A percentile compares a stretch with the other conserved stretches of the same genome.
These are phyloP conservation scores for Callionymus lyra DNA, from an alignment of 2,113 vertebrate genomes.

Conservation along the genomic window DNA sequence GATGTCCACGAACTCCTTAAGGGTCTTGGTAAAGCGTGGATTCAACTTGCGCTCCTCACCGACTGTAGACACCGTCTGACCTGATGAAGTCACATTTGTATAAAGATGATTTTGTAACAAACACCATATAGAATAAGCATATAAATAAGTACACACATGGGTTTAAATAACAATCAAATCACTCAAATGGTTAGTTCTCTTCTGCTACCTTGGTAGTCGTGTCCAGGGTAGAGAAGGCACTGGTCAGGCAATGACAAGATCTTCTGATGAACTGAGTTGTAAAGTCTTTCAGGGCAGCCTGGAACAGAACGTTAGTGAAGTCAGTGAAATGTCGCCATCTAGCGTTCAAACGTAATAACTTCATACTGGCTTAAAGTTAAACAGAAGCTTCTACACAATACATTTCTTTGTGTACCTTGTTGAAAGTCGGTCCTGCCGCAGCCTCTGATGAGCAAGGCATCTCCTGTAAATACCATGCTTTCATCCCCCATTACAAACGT, in stretches of 20 bases:
- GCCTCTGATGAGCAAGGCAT: conserved; percentile 79
- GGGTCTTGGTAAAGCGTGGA: conserved; percentile 73
- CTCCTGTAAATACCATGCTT: conserved; percentile 83
- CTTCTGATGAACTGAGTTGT: conserved; percentile 72
- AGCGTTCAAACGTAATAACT: conserved; percentile 19
- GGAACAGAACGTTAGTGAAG: not conserved
- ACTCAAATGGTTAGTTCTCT: no score
- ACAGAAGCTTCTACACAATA: no score
- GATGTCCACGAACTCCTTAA: conserved; percentile 71
- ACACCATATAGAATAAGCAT: no score
- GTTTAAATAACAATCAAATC: no score
- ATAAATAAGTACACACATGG: no score
- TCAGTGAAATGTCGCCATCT: conserved; percentile 18
- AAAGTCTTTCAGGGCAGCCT: conserved; percentile 75
- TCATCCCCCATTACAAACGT: conserved; percentile 69
- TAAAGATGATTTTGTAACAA: no score
- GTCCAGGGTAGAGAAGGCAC: conserved; percentile 82
- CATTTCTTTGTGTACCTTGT: conserved; percentile 61
- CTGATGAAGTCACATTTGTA: conserved; percentile 45
- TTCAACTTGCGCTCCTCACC: conserved; percentile 77
- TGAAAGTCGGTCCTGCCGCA: conserved; percentile 89
- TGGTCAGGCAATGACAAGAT: conserved; percentile 78
- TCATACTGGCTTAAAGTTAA: conserved; percentile 11
- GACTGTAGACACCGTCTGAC: conserved; percentile 76
- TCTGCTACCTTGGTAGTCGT: conserved; percentile 84